phyloP scores from a whole-genome alignment of 2,113 vertebrate genomes.

The Centrocercus urophasianus region DNA sequence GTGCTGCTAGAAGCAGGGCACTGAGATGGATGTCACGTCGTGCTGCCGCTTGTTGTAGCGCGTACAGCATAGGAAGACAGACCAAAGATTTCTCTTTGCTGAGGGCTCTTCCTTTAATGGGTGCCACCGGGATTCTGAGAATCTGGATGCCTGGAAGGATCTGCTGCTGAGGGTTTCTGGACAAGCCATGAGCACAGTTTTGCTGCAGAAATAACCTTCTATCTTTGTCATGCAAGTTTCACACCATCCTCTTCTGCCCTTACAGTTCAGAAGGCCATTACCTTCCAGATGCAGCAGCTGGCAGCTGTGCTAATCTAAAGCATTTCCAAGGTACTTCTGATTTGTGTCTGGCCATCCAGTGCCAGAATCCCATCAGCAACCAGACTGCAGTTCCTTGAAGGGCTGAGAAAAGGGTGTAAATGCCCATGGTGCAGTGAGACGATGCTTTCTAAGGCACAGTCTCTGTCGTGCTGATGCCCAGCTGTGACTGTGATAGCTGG shows the following conservation, averaged over 20 bases:
- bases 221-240: not conserved
- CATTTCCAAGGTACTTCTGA: not conserved
- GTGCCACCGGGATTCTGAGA: not conserved
- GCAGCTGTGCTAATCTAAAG: not conserved
- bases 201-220: not conserved
- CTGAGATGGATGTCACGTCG: not conserved
- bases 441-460: not conserved
- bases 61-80: rapidly evolving
- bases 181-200: not conserved
- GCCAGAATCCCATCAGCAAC: not conserved
- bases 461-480: not conserved
- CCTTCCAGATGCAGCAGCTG: rapidly evolving
- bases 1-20: rapidly evolving
- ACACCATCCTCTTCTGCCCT: not conserved
- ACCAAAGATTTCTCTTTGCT: not conserved
- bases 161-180: not conserved
- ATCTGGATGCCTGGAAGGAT: not conserved
- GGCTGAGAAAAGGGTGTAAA: not conserved
- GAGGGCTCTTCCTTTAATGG: not conserved
- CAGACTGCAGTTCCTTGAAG: rapidly evolving
- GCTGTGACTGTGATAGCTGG: not conserved
- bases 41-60: not conserved
- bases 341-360: not conserved
- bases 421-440: not conserved
- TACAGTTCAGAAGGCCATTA: not conserved